Evolutionary conservation across 2,113 vertebrate genomes (phyloP), one percentile per base, ranked within the genome.

Genomic region (Ptilonorhynchus violaceus): DNA sequence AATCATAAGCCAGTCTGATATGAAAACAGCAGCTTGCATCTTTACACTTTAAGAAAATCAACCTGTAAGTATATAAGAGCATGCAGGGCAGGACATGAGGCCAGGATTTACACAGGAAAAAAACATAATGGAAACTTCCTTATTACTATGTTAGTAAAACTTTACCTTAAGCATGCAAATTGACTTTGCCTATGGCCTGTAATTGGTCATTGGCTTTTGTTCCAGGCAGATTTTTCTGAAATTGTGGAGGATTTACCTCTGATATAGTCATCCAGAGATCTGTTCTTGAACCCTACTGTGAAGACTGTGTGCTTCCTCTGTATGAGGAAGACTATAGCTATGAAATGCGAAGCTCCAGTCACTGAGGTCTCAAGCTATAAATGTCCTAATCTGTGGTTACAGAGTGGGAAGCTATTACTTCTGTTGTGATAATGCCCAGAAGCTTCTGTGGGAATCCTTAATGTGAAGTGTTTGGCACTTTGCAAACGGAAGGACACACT

Each of bases 391-490:
- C 68, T 56, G 68, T 80, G 53, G 62, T 63, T 85, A 79, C 58
- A 72, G 80, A 64, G 44, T 31, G 41, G 63, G 55, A 95, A 91
- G 58, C 55, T 77, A 13, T 83, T 93, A 55, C 27, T 91, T 90
- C 50, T 85, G 13, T 84, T 87, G 56, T 66, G 59, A 62, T 84
- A 68, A 64, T 74, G 69, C 59, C 35, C 60, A 69, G 55, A 80
- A 84, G 55, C 50, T 66, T 85, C 41, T 68, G 53, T 74, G 84
- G 74, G 39, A 86, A 52, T 64, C 50, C 77, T 44, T 62, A 52
- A 55, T 9, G 37, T 83, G 46, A 75, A 86, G 46, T 67, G 50
- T 60, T 88, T 58, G 41, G 33, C 24, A 44, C 50, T 89, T 79
- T 33, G 42, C 68, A 56, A 56, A 42, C 35, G 72, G 60, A 74